Conservation (phyloP, 2,113 vertebrate species). For the Anas platyrhynchos region DNA sequence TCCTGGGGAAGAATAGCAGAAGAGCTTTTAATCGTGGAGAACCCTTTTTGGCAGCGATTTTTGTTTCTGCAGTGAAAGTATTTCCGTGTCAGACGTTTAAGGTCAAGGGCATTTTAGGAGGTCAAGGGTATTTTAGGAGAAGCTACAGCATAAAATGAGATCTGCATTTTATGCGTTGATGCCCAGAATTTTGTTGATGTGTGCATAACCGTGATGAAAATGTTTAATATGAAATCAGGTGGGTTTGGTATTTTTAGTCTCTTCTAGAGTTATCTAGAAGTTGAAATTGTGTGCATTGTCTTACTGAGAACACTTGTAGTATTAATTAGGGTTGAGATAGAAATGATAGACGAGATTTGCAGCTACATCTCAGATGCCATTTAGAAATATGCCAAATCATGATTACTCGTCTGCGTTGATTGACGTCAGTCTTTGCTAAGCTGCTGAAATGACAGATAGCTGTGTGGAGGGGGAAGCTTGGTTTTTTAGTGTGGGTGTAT, state of each 20-base stretch:
- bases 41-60: background rate
- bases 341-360: background rate
- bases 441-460: background rate
- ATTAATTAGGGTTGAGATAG: background rate
- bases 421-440: conserved; percentile 25
- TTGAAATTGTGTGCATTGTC: background rate
- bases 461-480: background rate
- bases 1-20: background rate
- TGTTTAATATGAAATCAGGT: background rate
- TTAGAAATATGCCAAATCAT: conserved; percentile 63
- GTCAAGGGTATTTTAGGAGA: background rate
- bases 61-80: background rate
- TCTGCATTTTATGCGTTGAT: background rate
- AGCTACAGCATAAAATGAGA: background rate
- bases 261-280: background rate
- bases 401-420: background rate
- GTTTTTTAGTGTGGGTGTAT: background rate
- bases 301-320: background rate
- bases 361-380: conserved; percentile 50
- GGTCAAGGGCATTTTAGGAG: background rate
- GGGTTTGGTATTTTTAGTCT: background rate
- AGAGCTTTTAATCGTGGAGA: background rate
- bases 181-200: background rate
- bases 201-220: background rate
- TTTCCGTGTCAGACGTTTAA: background rate